Evolutionary conservation across 1,140 invertebrate genomes (phyloP).

Genomic region (Macrobrachium nipponense): DNA sequence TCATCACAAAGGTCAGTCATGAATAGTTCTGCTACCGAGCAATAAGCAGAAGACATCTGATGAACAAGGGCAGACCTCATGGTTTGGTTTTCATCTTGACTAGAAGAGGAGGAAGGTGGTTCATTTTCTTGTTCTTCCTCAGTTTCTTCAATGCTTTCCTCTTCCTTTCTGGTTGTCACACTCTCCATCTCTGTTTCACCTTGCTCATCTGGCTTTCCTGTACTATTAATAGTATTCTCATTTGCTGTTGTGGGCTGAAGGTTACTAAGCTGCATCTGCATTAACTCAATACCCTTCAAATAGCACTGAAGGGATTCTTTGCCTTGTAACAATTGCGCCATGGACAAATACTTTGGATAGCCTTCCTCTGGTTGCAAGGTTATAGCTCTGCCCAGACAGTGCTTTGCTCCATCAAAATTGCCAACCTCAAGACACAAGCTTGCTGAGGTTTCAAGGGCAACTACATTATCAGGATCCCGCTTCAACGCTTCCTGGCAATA

Average conservation of each 20-base stretch:
- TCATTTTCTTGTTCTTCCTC: constrained; percentile 12
- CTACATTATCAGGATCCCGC: constrained; percentile 67
- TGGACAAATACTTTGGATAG: constrained; percentile 69
- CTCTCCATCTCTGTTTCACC: not conserved
- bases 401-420: constrained; percentile 68
- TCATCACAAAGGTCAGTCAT: constrained; percentile 69
- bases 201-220: not conserved
- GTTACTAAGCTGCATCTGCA: constrained; percentile 66
- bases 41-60: constrained; percentile 69
- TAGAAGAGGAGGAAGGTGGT: constrained; percentile 42
- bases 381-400: constrained; percentile 68
- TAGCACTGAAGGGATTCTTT: constrained; percentile 68
- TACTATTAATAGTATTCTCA: not conserved
- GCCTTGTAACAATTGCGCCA: constrained; percentile 69
- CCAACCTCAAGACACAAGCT: constrained; percentile 68
- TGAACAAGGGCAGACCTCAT: constrained; percentile 44
- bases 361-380: constrained; percentile 68
- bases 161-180: not conserved
- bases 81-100: constrained; percentile 50
- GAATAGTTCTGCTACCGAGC: constrained; percentile 70
- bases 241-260: constrained; percentile 64
- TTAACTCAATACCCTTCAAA: constrained; percentile 69
- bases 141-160: not conserved
- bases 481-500: constrained; percentile 65
- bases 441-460: constrained; percentile 68